These are phyloP conservation scores for Malurus splendens DNA, from an alignment of 2,797 vertebrate genomes.

Conservation along the genomic window DNA sequence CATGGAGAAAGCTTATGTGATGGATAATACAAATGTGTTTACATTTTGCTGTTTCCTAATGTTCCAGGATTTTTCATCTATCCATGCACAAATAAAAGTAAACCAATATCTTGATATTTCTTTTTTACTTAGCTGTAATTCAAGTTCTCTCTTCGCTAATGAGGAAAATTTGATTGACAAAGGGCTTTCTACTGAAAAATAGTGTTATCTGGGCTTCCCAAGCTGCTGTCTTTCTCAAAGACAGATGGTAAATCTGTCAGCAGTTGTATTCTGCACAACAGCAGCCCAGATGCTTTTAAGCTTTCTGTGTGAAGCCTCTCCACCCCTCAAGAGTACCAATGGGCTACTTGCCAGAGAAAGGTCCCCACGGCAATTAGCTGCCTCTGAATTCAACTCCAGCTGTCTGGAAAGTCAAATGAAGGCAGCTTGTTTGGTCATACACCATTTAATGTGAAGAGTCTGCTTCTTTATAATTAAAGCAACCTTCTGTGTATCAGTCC, in stretches of 20 bases:
- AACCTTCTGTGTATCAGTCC: conserved; percentile 13
- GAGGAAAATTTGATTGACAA: conserved; percentile 42
- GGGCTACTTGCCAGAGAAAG: conserved; percentile 64
- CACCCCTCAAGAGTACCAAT: conserved; percentile 49
- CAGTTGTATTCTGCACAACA: conserved; percentile 54
- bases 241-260: conserved; percentile 74
- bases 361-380: conserved; percentile 70
- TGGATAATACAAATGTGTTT: neutral
- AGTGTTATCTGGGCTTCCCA: conserved; percentile 43
- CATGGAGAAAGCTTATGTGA: neutral
- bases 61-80: neutral
- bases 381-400: conserved; percentile 75
- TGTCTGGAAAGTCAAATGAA: conserved; percentile 72
- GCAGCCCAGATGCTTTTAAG: conserved; percentile 70
- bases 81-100: neutral
- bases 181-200: conserved; percentile 8
- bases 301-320: conserved; percentile 58
- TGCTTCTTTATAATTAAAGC: conserved; percentile 59
- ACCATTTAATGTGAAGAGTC: conserved; percentile 71
- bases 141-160: conserved; percentile 9
- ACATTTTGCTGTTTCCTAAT: neutral
- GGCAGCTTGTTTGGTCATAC: conserved; percentile 73
- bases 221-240: conserved; percentile 62
- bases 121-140: neutral
- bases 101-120: neutral